A percentile compares a stretch with the other conserved stretches of the same genome.
These are phyloP conservation scores for Coenobita brevimanus DNA, from an alignment of 1,140 invertebrate genomes.

Conservation along the genomic window DNA sequence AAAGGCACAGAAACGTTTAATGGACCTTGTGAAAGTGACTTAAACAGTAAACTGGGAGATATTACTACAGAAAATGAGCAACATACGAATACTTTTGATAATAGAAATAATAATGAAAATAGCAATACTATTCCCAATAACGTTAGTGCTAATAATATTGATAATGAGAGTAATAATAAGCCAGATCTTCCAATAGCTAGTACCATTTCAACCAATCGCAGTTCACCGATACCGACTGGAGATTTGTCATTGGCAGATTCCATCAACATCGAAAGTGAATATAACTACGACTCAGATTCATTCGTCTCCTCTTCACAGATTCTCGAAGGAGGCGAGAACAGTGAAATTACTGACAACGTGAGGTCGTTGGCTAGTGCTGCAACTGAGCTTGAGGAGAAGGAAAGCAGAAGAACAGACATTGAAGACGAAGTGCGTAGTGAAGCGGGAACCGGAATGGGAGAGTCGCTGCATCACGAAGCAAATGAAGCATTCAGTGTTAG, in stretches of 20 bases:
- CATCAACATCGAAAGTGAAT: not conserved
- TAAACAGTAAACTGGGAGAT: not conserved
- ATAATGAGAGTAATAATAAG: not conserved
- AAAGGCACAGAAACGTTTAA: no score
- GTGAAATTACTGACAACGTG: not conserved
- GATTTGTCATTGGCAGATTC: no score
- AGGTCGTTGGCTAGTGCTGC: no score
- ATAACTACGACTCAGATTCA: constrained; percentile 26
- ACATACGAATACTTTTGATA: not conserved
- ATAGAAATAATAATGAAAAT: no score
- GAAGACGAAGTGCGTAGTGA: no score
- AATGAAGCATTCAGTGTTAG: constrained; percentile 15
- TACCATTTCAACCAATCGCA: not conserved
- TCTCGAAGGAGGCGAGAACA: not conserved
- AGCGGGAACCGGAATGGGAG: no score
- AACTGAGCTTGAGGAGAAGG: no score
- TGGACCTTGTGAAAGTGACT: no score
- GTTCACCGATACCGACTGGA: no score
- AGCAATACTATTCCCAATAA: no score
- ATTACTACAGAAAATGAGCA: not conserved
- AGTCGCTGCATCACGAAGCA: no score
- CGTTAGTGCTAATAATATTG: not conserved
- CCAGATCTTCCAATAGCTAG: not conserved
- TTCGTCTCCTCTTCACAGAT: constrained; percentile 7
- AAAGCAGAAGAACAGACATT: no score